Evolutionary conservation across 1,140 invertebrate genomes (phyloP).

Genomic region (Pseudobourletiella spinata): DNA sequence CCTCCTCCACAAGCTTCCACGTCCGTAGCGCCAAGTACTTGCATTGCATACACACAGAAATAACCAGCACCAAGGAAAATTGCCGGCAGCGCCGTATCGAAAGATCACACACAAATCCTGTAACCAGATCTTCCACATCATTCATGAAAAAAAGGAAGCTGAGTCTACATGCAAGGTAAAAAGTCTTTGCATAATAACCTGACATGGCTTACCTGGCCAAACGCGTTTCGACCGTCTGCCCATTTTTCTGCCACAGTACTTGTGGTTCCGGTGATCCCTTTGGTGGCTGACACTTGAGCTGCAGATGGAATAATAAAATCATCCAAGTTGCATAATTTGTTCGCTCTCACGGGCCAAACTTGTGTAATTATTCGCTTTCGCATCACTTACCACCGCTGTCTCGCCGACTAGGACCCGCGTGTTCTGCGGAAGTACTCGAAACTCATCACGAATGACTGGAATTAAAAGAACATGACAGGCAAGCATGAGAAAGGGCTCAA

Average conservation of each 20-base stretch:
- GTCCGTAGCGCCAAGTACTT: too few relatives aligned
- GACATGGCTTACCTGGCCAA: conserved; percentile 30
- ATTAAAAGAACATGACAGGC: conserved; percentile 37
- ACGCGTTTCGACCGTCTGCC: conserved; percentile 53
- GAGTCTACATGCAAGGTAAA: too few relatives aligned
- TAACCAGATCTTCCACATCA: too few relatives aligned
- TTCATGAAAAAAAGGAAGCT: too few relatives aligned
- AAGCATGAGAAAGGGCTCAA: too few relatives aligned
- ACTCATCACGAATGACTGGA: conserved; percentile 88
- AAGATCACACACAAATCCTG: too few relatives aligned
- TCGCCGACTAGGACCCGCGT: conserved; percentile 83
- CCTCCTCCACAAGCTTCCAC: too few relatives aligned
- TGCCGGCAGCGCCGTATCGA: too few relatives aligned
- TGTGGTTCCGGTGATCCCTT: conserved; percentile 84
- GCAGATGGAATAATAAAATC: conserved; percentile 38
- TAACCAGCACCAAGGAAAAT: too few relatives aligned
- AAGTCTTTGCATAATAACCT: background rate
- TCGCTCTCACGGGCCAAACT: background rate
- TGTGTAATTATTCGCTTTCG: background rate
- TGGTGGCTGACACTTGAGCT: conserved; percentile 80
- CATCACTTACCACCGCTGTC: conserved; percentile 49
- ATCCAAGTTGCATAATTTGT: background rate
- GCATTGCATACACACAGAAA: too few relatives aligned
- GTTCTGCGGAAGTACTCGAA: conserved; percentile 75
- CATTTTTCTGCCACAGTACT: conserved; percentile 79